Evolutionary conservation across 2,797 vertebrate genomes (phyloP).

Genomic region (Oreochromis grahami): DNA sequence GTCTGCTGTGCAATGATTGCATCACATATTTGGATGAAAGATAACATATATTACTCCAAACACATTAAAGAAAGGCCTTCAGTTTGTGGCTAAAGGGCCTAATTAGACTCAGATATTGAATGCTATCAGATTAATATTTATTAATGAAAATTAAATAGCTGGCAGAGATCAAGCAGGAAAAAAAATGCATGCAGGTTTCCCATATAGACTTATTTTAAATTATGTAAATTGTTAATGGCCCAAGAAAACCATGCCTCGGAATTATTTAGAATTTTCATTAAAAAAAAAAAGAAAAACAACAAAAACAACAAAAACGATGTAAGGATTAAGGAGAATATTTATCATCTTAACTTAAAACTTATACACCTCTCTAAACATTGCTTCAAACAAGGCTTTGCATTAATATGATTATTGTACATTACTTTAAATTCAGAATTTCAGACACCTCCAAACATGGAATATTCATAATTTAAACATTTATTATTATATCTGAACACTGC

Average conservation of each 20-base stretch:
- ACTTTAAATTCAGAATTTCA: neutral
- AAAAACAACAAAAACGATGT: neutral
- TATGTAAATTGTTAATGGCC: neutral
- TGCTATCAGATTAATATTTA: neutral
- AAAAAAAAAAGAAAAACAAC: neutral
- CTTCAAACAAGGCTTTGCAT: neutral
- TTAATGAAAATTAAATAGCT: constrained; percentile 2
- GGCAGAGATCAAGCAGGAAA: neutral
- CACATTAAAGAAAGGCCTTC: constrained; percentile 8
- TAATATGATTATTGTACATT: neutral
- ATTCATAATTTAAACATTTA: constrained; percentile 6
- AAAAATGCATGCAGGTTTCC: neutral
- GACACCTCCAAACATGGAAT: neutral
- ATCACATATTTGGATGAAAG: constrained; percentile 32
- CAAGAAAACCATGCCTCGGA: neutral
- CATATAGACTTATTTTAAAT: neutral
- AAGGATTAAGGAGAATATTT: neutral
- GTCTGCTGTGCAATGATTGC: constrained; percentile 22
- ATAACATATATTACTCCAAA: constrained; percentile 8
- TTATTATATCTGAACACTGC: constrained; percentile 5
- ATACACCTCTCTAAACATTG: neutral
- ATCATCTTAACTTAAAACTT: neutral
- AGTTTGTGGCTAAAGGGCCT: neutral
- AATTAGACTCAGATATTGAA: constrained; percentile 22
- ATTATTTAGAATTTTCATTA: neutral